Base-by-base conservation (phyloP, 2,888 invertebrate genomes). In the Keiferia lycopersicella region DNA sequence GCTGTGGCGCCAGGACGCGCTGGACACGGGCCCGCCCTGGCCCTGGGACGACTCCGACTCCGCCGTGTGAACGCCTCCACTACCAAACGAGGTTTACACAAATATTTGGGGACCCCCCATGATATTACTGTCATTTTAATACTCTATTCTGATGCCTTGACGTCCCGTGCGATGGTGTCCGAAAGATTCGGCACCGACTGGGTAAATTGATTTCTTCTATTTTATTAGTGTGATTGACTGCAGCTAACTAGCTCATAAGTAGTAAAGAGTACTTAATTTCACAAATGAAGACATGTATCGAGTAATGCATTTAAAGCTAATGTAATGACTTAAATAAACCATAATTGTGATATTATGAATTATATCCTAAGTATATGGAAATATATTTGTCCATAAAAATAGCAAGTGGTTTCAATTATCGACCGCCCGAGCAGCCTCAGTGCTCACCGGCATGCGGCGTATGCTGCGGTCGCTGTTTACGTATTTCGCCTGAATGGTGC, bases 21-120 rank as follows among this genome's bases (percentile, higher is more conserved):
- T 91, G 58, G 91, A 91, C 78, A 66, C 87, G 63, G 85, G 76
- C 71, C 89, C 91, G 76, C 90, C 91, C 48, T 91, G 91, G 90
- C 88, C 88, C n/a, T 88, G 89, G 87, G 87, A 87, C 73, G 87
- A 88, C 73, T 88, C 91, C 20, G 92, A 92, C 80, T 90, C 90
- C 6, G 84, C 89, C 63, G 91, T 92, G 53, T 92, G 90, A 89
- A 41, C 51, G 50, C 18, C 14, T 20, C 14, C 45, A 14, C 16
- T 45, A n/a, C 16, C n/a, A 4, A n/a, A 10, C 10, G 8, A 34
- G 34, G 34, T 34, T 34, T 4, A 34, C 8, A 7, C 34, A 16
- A 45, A 4, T 45, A 45, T 16, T 45, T 45, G 34, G 34, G 34
- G 10, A 34, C 2, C 16, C 16, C 11, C 45, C n/a, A 16, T 45